These are phyloP conservation scores for Muraenolepis orangiensis DNA, from an alignment of 2,797 vertebrate species.

Conservation along the genomic window DNA sequence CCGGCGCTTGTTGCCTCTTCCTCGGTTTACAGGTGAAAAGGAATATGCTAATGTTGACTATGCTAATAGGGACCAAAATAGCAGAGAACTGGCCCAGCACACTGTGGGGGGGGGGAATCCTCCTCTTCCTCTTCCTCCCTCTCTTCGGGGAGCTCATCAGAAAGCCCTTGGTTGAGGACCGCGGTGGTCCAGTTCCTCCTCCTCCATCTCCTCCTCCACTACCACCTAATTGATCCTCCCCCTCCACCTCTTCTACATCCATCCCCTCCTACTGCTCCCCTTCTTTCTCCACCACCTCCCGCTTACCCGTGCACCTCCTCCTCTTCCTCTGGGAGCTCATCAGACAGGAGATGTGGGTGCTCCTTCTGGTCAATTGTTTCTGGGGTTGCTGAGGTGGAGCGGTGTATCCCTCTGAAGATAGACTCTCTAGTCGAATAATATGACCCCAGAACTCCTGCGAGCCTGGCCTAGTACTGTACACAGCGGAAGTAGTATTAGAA, in stretches of 20 bases:
- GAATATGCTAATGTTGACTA: neutral
- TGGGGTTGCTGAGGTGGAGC: constrained; percentile 12
- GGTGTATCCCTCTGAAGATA: no score
- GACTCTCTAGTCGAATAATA: no score
- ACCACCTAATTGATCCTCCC: neutral
- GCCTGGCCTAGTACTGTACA: no score
- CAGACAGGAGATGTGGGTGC: constrained; percentile 2
- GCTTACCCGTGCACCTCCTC: neutral
- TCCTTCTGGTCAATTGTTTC: neutral
- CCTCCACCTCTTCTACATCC: neutral
- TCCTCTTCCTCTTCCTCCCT: no score
- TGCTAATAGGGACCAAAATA: neutral
- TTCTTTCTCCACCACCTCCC: neutral
- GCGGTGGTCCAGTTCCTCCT: neutral
- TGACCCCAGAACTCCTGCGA: no score
- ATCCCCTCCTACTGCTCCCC: neutral
- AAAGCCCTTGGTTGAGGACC: neutral
- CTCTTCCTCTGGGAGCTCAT: constrained; percentile 13
- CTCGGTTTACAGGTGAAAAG: neutral
- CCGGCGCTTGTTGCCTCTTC: neutral
- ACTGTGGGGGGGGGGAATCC: no score
- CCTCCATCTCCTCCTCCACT: neutral
- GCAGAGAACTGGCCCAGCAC: neutral
- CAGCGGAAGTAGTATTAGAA: no score
- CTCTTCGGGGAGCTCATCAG: neutral